These are phyloP conservation scores for Heliangelus exortis DNA, from an alignment of 2,797 vertebrate species.

Conservation along the genomic window DNA sequence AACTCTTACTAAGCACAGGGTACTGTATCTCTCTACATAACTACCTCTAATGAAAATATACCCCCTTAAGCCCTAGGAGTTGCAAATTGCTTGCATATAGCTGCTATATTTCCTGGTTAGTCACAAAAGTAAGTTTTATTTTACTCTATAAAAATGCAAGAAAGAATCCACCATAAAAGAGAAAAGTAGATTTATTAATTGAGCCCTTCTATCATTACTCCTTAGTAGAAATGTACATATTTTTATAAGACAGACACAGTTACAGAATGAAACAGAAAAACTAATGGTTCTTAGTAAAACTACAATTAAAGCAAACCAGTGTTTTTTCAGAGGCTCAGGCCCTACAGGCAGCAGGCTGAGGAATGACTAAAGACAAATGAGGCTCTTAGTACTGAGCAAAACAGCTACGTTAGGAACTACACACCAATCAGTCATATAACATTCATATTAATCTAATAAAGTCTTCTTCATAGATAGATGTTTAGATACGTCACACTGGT, in stretches of 20 bases:
- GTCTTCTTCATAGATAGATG: background rate
- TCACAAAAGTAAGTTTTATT: background rate
- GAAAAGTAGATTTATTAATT: background rate
- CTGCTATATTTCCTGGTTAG: background rate
- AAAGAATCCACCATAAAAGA: background rate
- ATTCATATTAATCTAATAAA: background rate
- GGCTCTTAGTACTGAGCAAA: background rate
- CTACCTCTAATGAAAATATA: background rate
- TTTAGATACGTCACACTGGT: background rate
- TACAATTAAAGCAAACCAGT: background rate
- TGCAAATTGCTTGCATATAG: background rate
- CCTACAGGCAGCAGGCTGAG: background rate
- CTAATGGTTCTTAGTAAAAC: background rate
- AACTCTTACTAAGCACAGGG: background rate
- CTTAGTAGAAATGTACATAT: background rate
- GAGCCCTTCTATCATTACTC: background rate
- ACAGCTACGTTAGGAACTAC: background rate
- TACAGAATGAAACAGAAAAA: background rate
- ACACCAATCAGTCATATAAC: background rate
- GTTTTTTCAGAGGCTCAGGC: background rate
- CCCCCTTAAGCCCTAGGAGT: background rate
- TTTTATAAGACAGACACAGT: background rate
- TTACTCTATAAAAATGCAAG: background rate
- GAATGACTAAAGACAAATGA: background rate
- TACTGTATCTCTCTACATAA: background rate